Evolutionary conservation across 2,113 vertebrate species (phyloP).

Genomic region (Corythaeola cristata): DNA sequence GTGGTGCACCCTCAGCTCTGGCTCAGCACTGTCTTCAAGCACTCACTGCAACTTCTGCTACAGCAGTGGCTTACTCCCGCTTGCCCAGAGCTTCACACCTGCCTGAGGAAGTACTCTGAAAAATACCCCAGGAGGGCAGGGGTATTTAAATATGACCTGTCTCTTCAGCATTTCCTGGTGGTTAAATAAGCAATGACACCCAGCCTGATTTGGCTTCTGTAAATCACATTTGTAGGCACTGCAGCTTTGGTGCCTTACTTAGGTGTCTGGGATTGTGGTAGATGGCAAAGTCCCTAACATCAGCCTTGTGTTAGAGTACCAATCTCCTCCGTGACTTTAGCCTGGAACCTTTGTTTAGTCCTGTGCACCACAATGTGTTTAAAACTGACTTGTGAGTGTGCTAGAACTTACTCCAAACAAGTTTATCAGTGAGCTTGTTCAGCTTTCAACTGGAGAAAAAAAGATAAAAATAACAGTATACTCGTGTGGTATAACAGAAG

Average conservation of each 20-base stretch:
- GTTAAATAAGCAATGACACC: neutral
- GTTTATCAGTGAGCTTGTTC: neutral
- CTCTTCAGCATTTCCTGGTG: neutral
- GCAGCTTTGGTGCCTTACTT: neutral
- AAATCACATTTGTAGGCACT: neutral
- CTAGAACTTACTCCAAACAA: neutral
- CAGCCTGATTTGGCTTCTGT: neutral
- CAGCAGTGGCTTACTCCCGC: rapidly evolving
- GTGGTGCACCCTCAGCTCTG: neutral
- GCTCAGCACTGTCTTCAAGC: neutral
- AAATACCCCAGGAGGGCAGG: neutral
- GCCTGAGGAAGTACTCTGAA: neutral
- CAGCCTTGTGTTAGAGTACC: rapidly evolving
- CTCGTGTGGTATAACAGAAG: neutral
- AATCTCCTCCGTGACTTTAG: neutral
- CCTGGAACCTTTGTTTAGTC: neutral
- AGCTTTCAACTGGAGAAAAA: neutral
- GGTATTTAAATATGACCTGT: neutral
- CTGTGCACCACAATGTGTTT: neutral
- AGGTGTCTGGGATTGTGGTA: neutral
- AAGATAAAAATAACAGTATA: neutral
- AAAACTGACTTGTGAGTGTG: neutral
- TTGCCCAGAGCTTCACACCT: neutral
- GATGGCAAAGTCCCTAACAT: neutral
- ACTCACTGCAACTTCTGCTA: neutral